A percentile compares a stretch with the other conserved stretches of the same genome.
These are phyloP conservation scores for Gastrophysa polygoni DNA, from an alignment of 2,888 invertebrate species.

Conservation along the genomic window DNA sequence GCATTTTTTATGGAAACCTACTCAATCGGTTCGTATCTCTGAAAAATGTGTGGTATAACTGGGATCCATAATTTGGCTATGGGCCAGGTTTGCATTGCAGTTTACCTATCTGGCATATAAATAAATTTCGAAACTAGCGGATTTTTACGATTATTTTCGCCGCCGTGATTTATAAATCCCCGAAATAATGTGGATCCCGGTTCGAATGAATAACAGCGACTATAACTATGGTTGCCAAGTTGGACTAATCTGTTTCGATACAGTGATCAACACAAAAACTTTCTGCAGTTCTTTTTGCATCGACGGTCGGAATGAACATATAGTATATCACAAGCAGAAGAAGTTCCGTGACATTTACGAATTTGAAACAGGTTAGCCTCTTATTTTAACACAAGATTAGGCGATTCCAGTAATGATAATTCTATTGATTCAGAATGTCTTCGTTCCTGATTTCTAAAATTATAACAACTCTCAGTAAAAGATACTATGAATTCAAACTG, in stretches of 20 bases:
- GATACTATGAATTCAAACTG: too few relatives aligned
- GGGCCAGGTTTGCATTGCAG: background rate
- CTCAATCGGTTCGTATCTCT: background rate
- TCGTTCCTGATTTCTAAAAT: too few relatives aligned
- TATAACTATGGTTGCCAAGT: background rate
- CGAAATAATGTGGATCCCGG: background rate
- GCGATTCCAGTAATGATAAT: too few relatives aligned
- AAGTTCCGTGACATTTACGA: too few relatives aligned
- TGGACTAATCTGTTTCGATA: background rate
- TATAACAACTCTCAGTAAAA: too few relatives aligned
- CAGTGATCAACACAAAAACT: background rate
- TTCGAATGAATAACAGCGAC: background rate
- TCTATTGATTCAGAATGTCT: too few relatives aligned
- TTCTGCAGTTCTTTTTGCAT: too few relatives aligned
- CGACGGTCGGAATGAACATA: too few relatives aligned
- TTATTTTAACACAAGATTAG: too few relatives aligned
- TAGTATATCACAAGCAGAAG: too few relatives aligned
- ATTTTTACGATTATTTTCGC: conserved; percentile 1
- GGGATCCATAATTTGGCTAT: background rate
- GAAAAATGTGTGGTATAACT: background rate
- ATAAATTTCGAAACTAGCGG: background rate
- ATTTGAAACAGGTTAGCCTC: too few relatives aligned
- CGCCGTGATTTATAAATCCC: background rate
- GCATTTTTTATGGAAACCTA: too few relatives aligned
- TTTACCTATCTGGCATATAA: background rate